These are phyloP conservation scores for Diogma glabrata DNA, from an alignment of 2,888 invertebrate species.

Conservation along the genomic window DNA sequence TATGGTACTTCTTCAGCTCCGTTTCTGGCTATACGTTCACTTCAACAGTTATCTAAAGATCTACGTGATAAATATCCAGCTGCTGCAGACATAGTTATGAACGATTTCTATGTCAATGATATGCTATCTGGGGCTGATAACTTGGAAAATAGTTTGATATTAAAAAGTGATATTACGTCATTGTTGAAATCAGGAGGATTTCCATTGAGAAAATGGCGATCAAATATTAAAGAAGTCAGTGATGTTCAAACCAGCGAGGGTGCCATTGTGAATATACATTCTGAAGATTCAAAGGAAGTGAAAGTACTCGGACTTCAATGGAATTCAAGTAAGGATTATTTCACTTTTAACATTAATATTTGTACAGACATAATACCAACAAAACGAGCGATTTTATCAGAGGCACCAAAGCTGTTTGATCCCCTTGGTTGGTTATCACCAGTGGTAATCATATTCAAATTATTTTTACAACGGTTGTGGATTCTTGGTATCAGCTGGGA, in stretches of 20 bases:
- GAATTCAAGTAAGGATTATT: not conserved
- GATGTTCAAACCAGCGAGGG: not conserved
- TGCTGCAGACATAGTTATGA: not conserved
- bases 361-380: not conserved
- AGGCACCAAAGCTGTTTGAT: not conserved
- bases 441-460: not conserved
- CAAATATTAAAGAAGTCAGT: not conserved
- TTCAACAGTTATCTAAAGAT: no score
- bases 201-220: not conserved
- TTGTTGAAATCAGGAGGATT: not conserved
- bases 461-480: not conserved
- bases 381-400: not conserved
- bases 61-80: not conserved
- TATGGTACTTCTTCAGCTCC: not conserved
- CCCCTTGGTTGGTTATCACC: not conserved
- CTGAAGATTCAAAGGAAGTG: not conserved
- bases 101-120: not conserved
- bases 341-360: not conserved
- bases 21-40: not conserved
- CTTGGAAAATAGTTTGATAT: not conserved
- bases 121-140: not conserved
- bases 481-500: not conserved
- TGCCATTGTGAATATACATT: not conserved
- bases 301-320: not conserved
- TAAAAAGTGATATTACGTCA: not conserved